Conservation (phyloP, 2,113 vertebrate genomes). For the Dasyprocta punctata region DNA sequence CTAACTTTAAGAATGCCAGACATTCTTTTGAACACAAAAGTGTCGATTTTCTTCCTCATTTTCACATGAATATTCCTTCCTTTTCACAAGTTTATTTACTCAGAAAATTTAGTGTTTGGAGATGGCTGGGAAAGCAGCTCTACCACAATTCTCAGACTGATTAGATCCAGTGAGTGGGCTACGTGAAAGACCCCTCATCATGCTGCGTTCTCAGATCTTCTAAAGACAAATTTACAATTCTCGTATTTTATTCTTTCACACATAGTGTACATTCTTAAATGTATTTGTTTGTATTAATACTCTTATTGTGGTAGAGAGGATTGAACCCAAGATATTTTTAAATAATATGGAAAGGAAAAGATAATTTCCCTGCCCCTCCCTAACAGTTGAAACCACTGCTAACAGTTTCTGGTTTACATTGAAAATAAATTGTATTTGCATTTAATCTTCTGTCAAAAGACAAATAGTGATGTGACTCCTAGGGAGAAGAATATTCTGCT, state of each 20-base stretch:
- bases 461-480: background rate
- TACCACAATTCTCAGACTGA: background rate
- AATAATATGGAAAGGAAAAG: background rate
- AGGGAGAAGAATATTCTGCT: background rate
- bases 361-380: background rate
- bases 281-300: background rate
- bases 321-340: background rate
- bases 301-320: background rate
- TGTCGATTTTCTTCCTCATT: background rate
- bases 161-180: background rate
- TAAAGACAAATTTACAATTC: background rate
- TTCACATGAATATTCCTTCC: background rate
- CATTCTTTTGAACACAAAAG: background rate
- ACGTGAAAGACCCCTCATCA: background rate
- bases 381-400: background rate
- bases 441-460: slow-evolving; percentile 2
- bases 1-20: background rate
- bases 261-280: background rate
- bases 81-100: background rate
- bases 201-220: background rate
- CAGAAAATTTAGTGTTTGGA: background rate
- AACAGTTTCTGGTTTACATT: background rate
- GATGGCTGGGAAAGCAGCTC: background rate
- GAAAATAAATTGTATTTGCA: background rate
- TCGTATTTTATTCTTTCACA: background rate